Percentiles rank a stretch among this genome's conserved stretches.
Evolutionary conservation across 1,140 invertebrate species (phyloP).

Genomic region (Acromyrmex charruanus): DNA sequence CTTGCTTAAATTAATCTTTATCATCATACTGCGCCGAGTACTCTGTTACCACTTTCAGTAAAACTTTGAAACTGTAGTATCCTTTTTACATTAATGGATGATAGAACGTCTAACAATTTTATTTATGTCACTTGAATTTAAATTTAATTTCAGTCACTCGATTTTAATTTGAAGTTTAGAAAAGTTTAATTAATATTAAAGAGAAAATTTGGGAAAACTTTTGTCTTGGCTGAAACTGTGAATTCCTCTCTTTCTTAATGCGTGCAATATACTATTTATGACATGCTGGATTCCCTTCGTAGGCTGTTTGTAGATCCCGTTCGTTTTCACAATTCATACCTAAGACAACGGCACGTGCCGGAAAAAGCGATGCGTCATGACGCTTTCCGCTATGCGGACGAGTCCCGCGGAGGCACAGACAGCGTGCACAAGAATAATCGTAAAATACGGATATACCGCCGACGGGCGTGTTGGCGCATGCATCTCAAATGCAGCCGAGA

Average conservation of each 20-base stretch:
- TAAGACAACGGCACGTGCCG: conserved; percentile 32
- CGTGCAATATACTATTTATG: neutral
- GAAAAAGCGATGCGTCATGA: conserved; percentile 27
- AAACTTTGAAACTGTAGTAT: neutral
- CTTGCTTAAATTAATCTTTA: conserved; percentile 4
- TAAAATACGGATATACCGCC: conserved; percentile 67
- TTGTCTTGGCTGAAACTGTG: neutral
- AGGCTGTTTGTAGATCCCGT: neutral
- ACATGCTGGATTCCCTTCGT: neutral
- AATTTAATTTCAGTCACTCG: neutral
- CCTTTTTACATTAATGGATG: neutral
- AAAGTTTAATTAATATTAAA: neutral
- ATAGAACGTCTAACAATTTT: neutral
- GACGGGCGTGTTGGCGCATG: conserved; percentile 42
- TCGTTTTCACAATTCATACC: conserved; percentile 40
- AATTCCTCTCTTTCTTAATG: neutral
- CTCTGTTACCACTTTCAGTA: neutral
- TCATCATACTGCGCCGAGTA: neutral
- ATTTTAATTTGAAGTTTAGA: neutral
- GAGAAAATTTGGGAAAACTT: neutral
- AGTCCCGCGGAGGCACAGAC: neutral
- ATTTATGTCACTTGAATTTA: neutral
- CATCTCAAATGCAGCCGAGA: conserved; percentile 71
- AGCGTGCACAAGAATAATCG: conserved; percentile 61
- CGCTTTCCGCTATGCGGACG: conserved; percentile 22